These are phyloP conservation scores for Vultur gryphus DNA, from an alignment of 2,797 vertebrate species.

Conservation along the genomic window DNA sequence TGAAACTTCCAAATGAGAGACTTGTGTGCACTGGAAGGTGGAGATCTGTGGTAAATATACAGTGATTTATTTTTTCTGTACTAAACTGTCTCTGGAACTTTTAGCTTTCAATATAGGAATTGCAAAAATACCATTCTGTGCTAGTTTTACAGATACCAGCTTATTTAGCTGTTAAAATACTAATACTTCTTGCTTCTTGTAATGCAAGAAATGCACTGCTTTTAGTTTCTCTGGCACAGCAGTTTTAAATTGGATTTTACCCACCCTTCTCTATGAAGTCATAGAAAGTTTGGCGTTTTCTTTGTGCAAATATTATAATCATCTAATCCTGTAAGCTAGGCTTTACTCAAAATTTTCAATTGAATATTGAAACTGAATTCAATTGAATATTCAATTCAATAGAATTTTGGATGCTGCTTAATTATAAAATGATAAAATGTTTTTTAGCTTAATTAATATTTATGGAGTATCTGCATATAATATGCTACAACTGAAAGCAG, in stretches of 20 bases:
- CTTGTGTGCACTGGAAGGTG: not conserved
- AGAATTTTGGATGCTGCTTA: not conserved
- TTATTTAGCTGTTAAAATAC: not conserved
- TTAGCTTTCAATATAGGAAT: not conserved
- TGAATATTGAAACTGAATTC: too few species aligned
- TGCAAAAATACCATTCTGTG: not conserved
- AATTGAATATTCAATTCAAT: too few species aligned
- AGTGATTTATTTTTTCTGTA: too few species aligned
- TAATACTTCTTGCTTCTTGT: not conserved
- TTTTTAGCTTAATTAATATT: not conserved
- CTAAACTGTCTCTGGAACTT: not conserved
- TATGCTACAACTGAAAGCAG: not conserved
- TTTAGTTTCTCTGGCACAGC: not conserved
- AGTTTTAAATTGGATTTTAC: not conserved
- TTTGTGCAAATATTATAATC: not conserved
- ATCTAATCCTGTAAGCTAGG: not conserved
- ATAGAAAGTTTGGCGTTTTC: not conserved
- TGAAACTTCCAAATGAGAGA: not conserved
- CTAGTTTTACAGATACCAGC: not conserved
- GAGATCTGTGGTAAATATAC: not conserved
- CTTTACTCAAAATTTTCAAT: not conserved
- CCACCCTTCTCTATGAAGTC: not conserved
- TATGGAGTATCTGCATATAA: not conserved
- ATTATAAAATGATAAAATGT: not conserved
- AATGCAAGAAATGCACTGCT: not conserved